Conservation (phyloP, 2,113 vertebrate species). For the Brachionichthys hirsutus region DNA sequence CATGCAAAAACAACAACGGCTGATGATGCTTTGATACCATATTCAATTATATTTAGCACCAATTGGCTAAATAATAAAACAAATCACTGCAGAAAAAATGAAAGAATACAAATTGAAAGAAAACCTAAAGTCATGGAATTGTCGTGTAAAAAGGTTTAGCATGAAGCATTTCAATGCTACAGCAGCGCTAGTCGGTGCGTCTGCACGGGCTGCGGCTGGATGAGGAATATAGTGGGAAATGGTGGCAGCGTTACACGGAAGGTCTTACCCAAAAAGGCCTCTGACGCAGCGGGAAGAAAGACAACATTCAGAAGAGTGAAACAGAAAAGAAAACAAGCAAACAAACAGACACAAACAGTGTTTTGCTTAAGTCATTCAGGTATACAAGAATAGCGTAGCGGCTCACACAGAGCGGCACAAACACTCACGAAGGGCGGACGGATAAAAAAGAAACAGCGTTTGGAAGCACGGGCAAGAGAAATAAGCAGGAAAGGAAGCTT, state of each 20-base stretch:
- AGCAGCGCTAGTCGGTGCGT: too few relatives aligned
- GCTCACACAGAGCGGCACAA: not conserved
- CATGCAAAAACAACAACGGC: too few relatives aligned
- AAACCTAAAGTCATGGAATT: not conserved
- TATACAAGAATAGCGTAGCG: slow-evolving; percentile 1
- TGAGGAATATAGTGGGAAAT: slow-evolving; percentile 16
- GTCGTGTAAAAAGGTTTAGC: too few relatives aligned
- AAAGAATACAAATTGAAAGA: not conserved
- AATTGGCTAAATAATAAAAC: not conserved
- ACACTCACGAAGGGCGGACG: slow-evolving; percentile 13
- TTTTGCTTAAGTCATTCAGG: slow-evolving; percentile 13
- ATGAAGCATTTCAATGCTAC: not conserved
- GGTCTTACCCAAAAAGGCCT: slow-evolving; percentile 89
- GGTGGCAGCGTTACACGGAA: slow-evolving; percentile 43
- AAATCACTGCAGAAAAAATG: not conserved
- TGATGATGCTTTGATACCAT: too few relatives aligned
- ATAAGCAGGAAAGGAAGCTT: slow-evolving; percentile 3
- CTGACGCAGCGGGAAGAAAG: slow-evolving; percentile 79
- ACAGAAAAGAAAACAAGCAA: slow-evolving; percentile 36
- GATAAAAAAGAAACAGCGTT: slow-evolving; percentile 8
- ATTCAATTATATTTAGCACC: too few relatives aligned
- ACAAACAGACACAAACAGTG: slow-evolving; percentile 23
- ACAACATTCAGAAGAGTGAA: slow-evolving; percentile 71
- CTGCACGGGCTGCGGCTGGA: too few relatives aligned
- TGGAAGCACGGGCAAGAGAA: not conserved